phyloP scores from a whole-genome alignment of 2,797 vertebrate genomes.

The Staurois parvus region DNA sequence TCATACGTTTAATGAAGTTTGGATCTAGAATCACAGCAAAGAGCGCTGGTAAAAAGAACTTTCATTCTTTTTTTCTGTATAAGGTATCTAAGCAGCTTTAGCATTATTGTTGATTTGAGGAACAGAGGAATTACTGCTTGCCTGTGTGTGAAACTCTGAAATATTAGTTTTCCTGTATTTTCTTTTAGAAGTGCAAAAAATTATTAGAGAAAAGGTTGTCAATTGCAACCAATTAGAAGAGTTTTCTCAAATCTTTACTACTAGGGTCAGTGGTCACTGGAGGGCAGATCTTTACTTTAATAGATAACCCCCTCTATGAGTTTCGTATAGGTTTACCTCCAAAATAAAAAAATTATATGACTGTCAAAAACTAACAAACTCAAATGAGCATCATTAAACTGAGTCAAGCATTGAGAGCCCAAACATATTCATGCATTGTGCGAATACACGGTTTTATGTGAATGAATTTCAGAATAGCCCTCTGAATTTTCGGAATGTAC shows the following conservation, averaged over 20 bases:
- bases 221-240: neutral
- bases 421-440: too few relatives aligned
- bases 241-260: neutral
- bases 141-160: neutral
- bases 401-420: neutral
- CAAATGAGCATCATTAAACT: neutral
- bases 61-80: neutral
- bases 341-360: neutral
- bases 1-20: constrained; percentile 87
- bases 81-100: neutral
- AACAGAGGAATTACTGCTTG: neutral
- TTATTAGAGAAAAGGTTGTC: too few relatives aligned
- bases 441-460: too few relatives aligned
- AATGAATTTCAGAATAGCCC: too few relatives aligned
- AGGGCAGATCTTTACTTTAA: neutral
- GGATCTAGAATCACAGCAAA: constrained; percentile 83
- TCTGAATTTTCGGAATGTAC: too few relatives aligned
- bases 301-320: too few relatives aligned
- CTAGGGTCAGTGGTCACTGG: too few relatives aligned
- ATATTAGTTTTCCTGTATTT: neutral
- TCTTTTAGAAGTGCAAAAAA: neutral
- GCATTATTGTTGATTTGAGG: neutral
- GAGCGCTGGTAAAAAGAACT: constrained; percentile 74
- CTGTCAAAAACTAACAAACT: neutral
- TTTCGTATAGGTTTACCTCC: neutral